Evolutionary conservation across 1,140 invertebrate genomes (phyloP).

Genomic region (Drosophila arizonae): DNA sequence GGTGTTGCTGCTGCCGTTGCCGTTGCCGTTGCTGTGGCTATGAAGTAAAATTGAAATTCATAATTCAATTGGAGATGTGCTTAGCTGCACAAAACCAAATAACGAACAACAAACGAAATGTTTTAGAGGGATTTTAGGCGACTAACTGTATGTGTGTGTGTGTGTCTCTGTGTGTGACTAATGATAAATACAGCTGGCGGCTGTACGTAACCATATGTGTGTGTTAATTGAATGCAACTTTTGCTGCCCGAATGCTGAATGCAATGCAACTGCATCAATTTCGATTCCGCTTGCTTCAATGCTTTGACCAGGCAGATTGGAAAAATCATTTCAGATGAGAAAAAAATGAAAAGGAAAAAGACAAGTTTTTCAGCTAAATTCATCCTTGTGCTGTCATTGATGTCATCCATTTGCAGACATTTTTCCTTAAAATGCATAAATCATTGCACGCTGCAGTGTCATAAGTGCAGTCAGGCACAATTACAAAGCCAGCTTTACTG

Average conservation of each 20-base stretch:
- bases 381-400: conserved; percentile 14
- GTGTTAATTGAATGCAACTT: conserved; percentile 56
- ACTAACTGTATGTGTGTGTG: background rate
- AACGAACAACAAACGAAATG: conserved; percentile 44
- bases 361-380: conserved; percentile 11
- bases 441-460: conserved; percentile 72
- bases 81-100: conserved; percentile 56
- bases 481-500: conserved; percentile 46
- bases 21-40: conserved; percentile 27
- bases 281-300: conserved; percentile 42
- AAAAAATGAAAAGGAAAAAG: background rate
- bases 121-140: background rate
- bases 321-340: background rate
- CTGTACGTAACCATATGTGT: conserved; percentile 13
- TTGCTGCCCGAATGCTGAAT: conserved; percentile 15
- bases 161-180: conserved; percentile 17
- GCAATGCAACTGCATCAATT: conserved; percentile 41
- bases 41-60: conserved; percentile 78
- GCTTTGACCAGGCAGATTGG: conserved; percentile 22
- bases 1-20: conserved; percentile 29
- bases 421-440: conserved; percentile 78
- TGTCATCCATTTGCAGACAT: conserved; percentile 66
- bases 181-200: conserved; percentile 32
- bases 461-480: conserved; percentile 65
- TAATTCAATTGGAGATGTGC: conserved; percentile 77